Conservation (phyloP, 1,140 invertebrate genomes). For the Drosophila bipectinata region DNA sequence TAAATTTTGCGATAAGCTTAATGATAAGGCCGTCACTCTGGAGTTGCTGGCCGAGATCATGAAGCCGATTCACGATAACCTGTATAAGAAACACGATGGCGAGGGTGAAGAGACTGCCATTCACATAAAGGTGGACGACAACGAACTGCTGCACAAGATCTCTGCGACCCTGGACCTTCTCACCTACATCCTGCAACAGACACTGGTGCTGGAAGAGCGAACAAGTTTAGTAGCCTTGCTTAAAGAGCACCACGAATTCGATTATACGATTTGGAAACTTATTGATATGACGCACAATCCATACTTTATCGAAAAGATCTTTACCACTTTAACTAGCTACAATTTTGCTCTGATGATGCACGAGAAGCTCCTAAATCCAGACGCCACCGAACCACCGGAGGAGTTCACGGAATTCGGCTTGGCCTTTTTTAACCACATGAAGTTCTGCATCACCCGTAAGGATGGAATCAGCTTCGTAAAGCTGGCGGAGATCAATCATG, state of each 20-base stretch:
- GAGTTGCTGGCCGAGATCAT: slow-evolving; percentile 85
- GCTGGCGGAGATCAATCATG: slow-evolving; percentile 80
- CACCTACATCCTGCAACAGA: slow-evolving; percentile 77
- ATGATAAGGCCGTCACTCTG: slow-evolving; percentile 84
- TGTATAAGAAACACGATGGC: slow-evolving; percentile 42
- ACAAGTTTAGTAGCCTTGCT: slow-evolving; percentile 65
- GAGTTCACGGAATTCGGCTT: slow-evolving; percentile 78
- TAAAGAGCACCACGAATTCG: slow-evolving; percentile 61
- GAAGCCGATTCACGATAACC: slow-evolving; percentile 84
- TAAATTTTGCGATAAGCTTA: slow-evolving; percentile 84
- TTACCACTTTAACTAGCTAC: slow-evolving; percentile 56
- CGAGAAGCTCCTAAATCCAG: slow-evolving; percentile 65
- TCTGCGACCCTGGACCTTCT: slow-evolving; percentile 85
- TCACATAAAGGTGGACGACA: slow-evolving; percentile 84
- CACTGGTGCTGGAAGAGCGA: slow-evolving; percentile 65
- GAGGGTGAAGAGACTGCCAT: slow-evolving; percentile 46
- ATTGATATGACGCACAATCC: slow-evolving; percentile 72
- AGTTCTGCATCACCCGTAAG: slow-evolving; percentile 84
- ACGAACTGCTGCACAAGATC: slow-evolving; percentile 85
- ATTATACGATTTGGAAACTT: slow-evolving; percentile 78
- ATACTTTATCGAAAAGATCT: slow-evolving; percentile 63
- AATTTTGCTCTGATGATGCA: slow-evolving; percentile 68
- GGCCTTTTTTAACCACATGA: slow-evolving; percentile 84
- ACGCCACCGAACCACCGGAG: slow-evolving; percentile 52
- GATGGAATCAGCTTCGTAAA: slow-evolving; percentile 74